Evolutionary conservation across 2,797 vertebrate genomes (phyloP).

Genomic region (Sebastes variabilis): DNA sequence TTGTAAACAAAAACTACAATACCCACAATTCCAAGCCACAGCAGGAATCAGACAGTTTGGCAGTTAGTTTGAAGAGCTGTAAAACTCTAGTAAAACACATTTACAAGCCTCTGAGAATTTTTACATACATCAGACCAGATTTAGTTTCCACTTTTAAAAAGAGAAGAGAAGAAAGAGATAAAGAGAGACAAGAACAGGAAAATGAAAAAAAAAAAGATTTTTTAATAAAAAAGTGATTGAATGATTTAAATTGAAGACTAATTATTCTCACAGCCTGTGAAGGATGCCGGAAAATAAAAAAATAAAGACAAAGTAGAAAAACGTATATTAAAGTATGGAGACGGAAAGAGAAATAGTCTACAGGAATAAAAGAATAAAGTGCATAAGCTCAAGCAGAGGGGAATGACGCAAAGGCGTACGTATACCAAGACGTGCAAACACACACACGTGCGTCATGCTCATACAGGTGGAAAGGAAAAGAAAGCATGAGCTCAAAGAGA

Average conservation of each 20-base stretch:
- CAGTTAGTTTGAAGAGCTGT: slow-evolving; percentile 40
- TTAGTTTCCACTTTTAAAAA: slow-evolving; percentile 58
- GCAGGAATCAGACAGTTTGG: slow-evolving; percentile 31
- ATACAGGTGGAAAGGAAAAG: slow-evolving; percentile 7
- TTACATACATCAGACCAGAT: slow-evolving; percentile 45
- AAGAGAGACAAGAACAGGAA: not conserved
- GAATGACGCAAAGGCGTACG: slow-evolving; percentile 19
- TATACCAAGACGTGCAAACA: not conserved
- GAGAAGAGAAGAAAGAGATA: not conserved
- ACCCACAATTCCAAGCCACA: slow-evolving; percentile 27
- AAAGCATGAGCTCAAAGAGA: not conserved
- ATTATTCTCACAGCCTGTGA: not conserved
- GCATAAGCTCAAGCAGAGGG: not conserved
- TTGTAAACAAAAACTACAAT: slow-evolving; percentile 13
- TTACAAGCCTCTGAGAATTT: slow-evolving; percentile 58
- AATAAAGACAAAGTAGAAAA: not conserved
- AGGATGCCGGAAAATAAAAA: not conserved
- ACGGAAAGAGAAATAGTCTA: not conserved
- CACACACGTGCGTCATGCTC: slow-evolving; percentile 9
- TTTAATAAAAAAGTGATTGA: not conserved
- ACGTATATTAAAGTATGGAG: not conserved
- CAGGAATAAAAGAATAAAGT: not conserved
- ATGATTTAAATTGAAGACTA: not conserved
- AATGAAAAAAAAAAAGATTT: not conserved
- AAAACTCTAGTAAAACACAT: slow-evolving; percentile 53